Percentiles rank a stretch among this genome's conserved stretches.
These are phyloP conservation scores for Periplaneta americana DNA, from an alignment of 1,140 invertebrate genomes.

Conservation along the genomic window DNA sequence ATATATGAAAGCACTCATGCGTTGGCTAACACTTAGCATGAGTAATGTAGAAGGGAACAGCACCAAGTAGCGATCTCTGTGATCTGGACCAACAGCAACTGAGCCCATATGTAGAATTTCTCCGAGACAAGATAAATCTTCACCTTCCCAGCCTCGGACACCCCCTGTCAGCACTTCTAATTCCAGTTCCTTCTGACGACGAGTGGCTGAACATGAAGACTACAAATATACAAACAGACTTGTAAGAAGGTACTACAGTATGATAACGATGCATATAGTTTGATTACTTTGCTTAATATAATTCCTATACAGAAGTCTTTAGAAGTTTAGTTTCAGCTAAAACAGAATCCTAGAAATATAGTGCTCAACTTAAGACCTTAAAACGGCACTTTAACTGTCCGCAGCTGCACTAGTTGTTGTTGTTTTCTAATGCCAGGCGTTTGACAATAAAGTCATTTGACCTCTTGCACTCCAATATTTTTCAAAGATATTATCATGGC, in stretches of 20 bases:
- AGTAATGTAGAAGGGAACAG: constrained; percentile 83
- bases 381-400: no score
- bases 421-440: no score
- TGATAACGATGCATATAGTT: neutral
- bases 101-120: constrained; percentile 82
- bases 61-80: constrained; percentile 87
- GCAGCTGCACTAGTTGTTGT: no score
- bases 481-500: no score
- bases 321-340: no score
- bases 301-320: neutral
- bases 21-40: constrained; percentile 83
- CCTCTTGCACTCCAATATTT: no score
- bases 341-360: no score
- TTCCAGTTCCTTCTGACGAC: constrained; percentile 94
- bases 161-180: constrained; percentile 88
- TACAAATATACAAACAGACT: constrained; percentile 34
- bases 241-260: no score
- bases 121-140: constrained; percentile 67
- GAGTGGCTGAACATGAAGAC: constrained; percentile 74
- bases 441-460: no score
- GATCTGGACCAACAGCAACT: constrained; percentile 72
- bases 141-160: constrained; percentile 93
- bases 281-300: neutral
- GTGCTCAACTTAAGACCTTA: no score
- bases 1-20: constrained; percentile 93